Evolutionary conservation across 2,888 invertebrate genomes (phyloP), one percentile per base, ranked within the genome.

Genomic region (Choristoneura rosaceana): DNA sequence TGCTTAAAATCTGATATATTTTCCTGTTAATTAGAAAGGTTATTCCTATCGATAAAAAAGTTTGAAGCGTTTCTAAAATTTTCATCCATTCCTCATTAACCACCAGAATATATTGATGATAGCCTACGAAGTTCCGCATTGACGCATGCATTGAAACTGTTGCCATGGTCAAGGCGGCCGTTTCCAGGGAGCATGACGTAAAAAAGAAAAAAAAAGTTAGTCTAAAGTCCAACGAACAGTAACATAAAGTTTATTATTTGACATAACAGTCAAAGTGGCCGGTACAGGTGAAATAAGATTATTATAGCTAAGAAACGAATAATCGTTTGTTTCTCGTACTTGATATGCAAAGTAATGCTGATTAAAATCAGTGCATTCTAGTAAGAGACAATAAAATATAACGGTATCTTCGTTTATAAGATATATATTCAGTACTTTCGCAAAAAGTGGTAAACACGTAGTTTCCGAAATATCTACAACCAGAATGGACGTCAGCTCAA

Each of bases 321-420:
- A 12, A 3, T 45, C 45, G 45, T 45, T 45, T 45, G 45, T 45
- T 45, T 45, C 14, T 7, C 45, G 45, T 12, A 61, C 61, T 15
- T 65, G 14, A 38, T 55, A 55, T 4, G 65, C 65, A 52, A 43
- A 65, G 41, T 38, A 50, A 52, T 65, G 61, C 15, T 61, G 15
- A 61, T 61, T 43, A 61, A 61, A 61, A 41, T 61, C 43, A n/a
- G 41, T 14, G n/a, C 43, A 61, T n/a, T 61, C 15, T 7, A 61
- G n/a, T 15, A n/a, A 15, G n/a, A 43, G n/a, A 59, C 61, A 61
- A 15, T 61, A 15, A 41, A 61, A 61, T 43, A 41, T 41, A 61
- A 61, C 61, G n/a, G 38, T 25, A 15, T 61, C 15, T 41, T 41
- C n/a, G 43, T 61, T 12, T 3, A 15, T 14, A 25, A 61, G 10